Evolutionary conservation across 2,888 invertebrate genomes (phyloP).

Genomic region (Galerucella pusilla): DNA sequence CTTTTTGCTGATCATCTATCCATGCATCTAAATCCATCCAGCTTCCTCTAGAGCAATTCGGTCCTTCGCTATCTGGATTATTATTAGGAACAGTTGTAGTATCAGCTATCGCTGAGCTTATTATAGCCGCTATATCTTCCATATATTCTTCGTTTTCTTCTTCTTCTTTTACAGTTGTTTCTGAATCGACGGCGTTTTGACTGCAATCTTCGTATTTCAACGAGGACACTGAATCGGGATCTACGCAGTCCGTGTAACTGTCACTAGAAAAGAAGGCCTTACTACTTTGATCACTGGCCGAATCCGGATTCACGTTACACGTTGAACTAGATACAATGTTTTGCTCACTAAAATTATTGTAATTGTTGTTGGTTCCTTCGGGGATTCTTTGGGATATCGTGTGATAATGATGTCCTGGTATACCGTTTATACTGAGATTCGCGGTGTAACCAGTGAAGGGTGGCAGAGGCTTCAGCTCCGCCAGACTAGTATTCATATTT

Average conservation of each 20-base stretch:
- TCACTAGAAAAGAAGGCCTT: slow-evolving; percentile 67
- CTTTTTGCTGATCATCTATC: slow-evolving; percentile 81
- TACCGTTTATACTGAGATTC: slow-evolving; percentile 87
- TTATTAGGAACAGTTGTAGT: slow-evolving; percentile 86
- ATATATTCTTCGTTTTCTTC: slow-evolving; percentile 75
- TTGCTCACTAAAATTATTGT: slow-evolving; percentile 71
- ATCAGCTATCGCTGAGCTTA: slow-evolving; percentile 89
- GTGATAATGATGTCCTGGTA: slow-evolving; percentile 88
- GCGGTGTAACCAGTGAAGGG: slow-evolving; percentile 90
- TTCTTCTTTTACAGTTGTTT: slow-evolving; percentile 68
- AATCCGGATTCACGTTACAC: slow-evolving; percentile 68
- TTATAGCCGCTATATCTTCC: slow-evolving; percentile 87
- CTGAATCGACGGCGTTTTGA: slow-evolving; percentile 65
- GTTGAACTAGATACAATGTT: slow-evolving; percentile 82
- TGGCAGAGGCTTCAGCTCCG: slow-evolving; percentile 86
- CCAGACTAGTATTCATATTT: slow-evolving; percentile 73
- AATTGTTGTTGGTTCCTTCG: slow-evolving; percentile 78
- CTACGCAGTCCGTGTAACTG: slow-evolving; percentile 65
- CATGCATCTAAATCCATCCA: slow-evolving; percentile 92
- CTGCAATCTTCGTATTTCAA: slow-evolving; percentile 69
- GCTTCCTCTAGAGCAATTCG: slow-evolving; percentile 79
- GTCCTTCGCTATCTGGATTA: slow-evolving; percentile 74
- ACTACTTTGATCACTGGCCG: slow-evolving; percentile 64
- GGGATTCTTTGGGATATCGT: slow-evolving; percentile 82
- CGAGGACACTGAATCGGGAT: slow-evolving; percentile 71